A percentile compares a stretch with the other conserved stretches of the same genome.
Conservation (phyloP, 2,797 vertebrate species). For the Streptopelia turtur region DNA sequence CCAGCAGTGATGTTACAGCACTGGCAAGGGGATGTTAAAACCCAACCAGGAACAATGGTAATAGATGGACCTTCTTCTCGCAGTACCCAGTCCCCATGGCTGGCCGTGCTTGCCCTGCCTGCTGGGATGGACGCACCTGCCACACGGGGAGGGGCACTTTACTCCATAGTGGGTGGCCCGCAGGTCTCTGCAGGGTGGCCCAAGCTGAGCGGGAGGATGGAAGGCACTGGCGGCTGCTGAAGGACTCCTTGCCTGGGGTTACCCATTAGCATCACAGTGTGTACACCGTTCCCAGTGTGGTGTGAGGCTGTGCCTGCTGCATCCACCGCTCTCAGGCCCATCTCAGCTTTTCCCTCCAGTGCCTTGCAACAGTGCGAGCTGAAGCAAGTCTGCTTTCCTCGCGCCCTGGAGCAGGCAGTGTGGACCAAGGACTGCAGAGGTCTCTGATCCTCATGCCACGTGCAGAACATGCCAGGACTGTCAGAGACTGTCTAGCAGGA, state of each 20-base stretch:
- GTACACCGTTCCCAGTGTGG: rapidly evolving
- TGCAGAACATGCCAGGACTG: not conserved
- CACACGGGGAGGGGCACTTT: too few relatives aligned
- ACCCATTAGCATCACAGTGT: not conserved
- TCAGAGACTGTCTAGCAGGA: not conserved
- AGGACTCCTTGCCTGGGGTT: not conserved
- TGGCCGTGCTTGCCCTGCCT: not conserved
- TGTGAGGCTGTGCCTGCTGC: not conserved
- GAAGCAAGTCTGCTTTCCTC: not conserved
- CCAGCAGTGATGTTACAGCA: not conserved
- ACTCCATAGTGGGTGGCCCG: not conserved
- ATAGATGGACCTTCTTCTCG: not conserved
- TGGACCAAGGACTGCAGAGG: not conserved
- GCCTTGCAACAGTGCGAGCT: not conserved
- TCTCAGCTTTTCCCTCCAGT: not conserved
- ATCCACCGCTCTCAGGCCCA: rapidly evolving
- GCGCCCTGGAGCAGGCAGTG: not conserved
- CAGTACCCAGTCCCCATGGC: not conserved
- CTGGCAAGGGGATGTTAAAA: not conserved
- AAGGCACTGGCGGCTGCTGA: not conserved
- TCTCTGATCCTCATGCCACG: not conserved
- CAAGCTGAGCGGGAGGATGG: not conserved
- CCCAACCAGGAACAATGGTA: not conserved
- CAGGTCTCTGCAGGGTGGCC: not conserved
- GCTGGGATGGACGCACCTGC: not conserved